Evolutionary conservation across 1,140 invertebrate genomes (phyloP).

Genomic region (Chironomus striatipennis): DNA sequence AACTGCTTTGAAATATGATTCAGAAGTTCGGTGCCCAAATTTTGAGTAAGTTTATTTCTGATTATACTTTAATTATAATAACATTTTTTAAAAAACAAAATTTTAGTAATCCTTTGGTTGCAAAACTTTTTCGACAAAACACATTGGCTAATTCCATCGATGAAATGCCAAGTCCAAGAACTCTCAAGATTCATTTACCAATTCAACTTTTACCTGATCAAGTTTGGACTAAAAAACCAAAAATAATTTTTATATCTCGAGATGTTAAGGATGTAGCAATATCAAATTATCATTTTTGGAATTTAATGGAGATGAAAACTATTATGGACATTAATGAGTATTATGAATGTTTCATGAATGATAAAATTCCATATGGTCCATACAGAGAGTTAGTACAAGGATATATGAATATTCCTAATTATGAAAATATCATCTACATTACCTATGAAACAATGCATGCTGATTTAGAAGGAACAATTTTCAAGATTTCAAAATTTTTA

Average conservation of each 20-base stretch:
- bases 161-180: slow-evolving; percentile 44
- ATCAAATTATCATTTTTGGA: slow-evolving; percentile 53
- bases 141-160: slow-evolving; percentile 29
- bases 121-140: neutral
- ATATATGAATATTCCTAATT: slow-evolving; percentile 52
- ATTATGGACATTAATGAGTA: slow-evolving; percentile 42
- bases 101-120: no score
- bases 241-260: slow-evolving; percentile 62
- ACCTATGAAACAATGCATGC: slow-evolving; percentile 72
- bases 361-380: slow-evolving; percentile 61
- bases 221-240: neutral
- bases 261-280: slow-evolving; percentile 81
- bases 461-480: slow-evolving; percentile 47
- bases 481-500: slow-evolving; percentile 50
- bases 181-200: slow-evolving; percentile 59
- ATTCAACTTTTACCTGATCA: slow-evolving; percentile 34
- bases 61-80: neutral
- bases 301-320: no score
- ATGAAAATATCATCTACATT: slow-evolving; percentile 63
- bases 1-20: slow-evolving; percentile 45
- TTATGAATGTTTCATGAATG: slow-evolving; percentile 21
- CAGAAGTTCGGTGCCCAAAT: slow-evolving; percentile 60
- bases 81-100: no score
- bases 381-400: slow-evolving; percentile 67
- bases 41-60: slow-evolving; percentile 52